These are phyloP conservation scores for Psephotus haematonotus DNA, from an alignment of 2,113 vertebrate genomes.

Conservation along the genomic window DNA sequence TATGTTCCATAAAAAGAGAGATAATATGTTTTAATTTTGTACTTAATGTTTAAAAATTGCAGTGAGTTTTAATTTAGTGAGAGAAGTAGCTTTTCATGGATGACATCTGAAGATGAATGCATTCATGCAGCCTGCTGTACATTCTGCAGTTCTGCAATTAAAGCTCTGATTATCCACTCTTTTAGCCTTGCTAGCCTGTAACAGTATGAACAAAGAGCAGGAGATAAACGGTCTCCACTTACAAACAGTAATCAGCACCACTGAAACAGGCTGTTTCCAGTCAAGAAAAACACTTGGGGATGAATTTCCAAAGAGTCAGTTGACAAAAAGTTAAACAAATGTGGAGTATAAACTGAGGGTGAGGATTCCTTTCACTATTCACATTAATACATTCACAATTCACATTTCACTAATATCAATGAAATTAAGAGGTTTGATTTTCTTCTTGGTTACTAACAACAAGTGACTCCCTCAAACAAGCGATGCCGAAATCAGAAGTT, in stretches of 20 bases:
- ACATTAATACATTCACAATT: background rate
- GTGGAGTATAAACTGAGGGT: background rate
- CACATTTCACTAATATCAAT: background rate
- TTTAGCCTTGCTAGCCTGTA: background rate
- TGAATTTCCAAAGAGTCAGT: slow-evolving; percentile 2
- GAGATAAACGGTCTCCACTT: background rate
- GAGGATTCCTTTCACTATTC: background rate
- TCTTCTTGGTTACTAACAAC: background rate
- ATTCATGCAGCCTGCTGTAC: background rate
- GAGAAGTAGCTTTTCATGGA: background rate
- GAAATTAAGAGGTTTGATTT: background rate
- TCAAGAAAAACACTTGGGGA: background rate
- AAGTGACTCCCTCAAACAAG: background rate
- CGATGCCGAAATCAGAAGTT: background rate
- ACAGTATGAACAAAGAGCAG: background rate
- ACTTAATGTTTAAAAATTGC: background rate
- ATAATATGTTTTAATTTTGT: background rate
- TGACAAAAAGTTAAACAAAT: background rate
- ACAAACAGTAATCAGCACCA: background rate
- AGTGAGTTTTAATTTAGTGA: background rate
- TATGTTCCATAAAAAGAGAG: background rate
- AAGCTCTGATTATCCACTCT: background rate
- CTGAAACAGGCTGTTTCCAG: slow-evolving; percentile 10
- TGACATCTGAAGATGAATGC: background rate
- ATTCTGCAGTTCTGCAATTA: background rate